Evolutionary conservation across 2,888 invertebrate species (phyloP).

Genomic region (Bimastos eiseni): DNA sequence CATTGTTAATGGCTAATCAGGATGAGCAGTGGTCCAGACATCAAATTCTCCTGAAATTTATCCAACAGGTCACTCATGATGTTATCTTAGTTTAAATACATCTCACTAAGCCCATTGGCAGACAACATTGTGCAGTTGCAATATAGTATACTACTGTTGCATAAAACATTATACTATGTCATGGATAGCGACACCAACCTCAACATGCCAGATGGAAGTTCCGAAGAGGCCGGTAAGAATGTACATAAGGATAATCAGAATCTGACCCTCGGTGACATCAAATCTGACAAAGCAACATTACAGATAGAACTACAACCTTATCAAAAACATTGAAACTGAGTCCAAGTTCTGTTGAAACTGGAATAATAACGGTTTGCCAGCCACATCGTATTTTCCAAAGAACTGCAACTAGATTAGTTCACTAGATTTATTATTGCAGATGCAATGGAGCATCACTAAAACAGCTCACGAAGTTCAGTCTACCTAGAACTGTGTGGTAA

Average conservation of each 20-base stretch:
- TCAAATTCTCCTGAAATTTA: background rate
- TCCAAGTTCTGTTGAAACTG: background rate
- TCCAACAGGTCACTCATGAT: background rate
- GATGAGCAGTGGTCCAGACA: background rate
- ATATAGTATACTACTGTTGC: no score
- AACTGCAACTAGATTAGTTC: background rate
- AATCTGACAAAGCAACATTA: conserved; percentile 64
- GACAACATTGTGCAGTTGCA: no score
- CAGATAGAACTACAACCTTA: background rate
- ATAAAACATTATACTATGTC: background rate
- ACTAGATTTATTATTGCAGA: background rate
- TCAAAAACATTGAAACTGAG: background rate
- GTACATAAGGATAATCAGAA: conserved; percentile 85
- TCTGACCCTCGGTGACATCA: conserved; percentile 98
- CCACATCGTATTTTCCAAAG: background rate
- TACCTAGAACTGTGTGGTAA: background rate
- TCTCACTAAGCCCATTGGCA: background rate
- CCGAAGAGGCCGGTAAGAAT: conserved; percentile 84
- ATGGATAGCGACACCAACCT: conserved; percentile 43
- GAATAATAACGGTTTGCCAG: background rate
- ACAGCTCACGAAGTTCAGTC: background rate
- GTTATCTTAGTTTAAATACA: background rate
- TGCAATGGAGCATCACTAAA: background rate
- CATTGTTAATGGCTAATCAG: background rate
- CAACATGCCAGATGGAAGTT: conserved; percentile 79